Conservation (phyloP, 2,797 vertebrate species). For the Melopsittacus undulatus region DNA sequence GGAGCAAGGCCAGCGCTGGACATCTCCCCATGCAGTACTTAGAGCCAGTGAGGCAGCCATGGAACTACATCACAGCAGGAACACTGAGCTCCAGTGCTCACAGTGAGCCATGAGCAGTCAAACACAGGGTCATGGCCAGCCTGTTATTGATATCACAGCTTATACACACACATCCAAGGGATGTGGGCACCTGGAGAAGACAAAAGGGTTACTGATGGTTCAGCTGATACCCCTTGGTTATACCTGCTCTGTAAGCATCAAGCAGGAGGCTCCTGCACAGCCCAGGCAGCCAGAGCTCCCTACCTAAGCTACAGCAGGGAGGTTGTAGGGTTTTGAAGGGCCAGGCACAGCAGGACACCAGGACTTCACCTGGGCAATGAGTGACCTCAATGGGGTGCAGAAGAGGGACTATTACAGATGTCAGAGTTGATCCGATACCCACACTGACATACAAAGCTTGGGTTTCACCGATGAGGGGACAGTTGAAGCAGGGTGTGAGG, state of each 20-base stretch:
- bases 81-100: not conserved
- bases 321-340: not conserved
- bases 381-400: not conserved
- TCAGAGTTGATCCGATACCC: not conserved
- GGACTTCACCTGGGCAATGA: not conserved
- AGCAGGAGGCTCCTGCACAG: not conserved
- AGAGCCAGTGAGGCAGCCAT: accelerated
- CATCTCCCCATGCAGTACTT: not conserved
- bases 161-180: not conserved
- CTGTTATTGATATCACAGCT: not conserved
- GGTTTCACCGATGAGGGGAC: not conserved
- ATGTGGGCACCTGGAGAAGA: not conserved
- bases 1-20: not conserved
- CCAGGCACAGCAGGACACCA: not conserved
- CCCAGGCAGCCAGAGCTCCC: not conserved
- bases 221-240: not conserved
- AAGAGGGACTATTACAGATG: not conserved
- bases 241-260: not conserved
- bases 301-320: not conserved
- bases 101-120: not conserved
- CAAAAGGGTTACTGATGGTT: not conserved
- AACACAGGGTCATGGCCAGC: not conserved
- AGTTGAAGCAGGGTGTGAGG: not conserved
- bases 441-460: not conserved
- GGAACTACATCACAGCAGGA: not conserved